These are phyloP conservation scores for Phyllostomus discolor DNA, from an alignment of 2,113 vertebrate genomes.

Conservation along the genomic window DNA sequence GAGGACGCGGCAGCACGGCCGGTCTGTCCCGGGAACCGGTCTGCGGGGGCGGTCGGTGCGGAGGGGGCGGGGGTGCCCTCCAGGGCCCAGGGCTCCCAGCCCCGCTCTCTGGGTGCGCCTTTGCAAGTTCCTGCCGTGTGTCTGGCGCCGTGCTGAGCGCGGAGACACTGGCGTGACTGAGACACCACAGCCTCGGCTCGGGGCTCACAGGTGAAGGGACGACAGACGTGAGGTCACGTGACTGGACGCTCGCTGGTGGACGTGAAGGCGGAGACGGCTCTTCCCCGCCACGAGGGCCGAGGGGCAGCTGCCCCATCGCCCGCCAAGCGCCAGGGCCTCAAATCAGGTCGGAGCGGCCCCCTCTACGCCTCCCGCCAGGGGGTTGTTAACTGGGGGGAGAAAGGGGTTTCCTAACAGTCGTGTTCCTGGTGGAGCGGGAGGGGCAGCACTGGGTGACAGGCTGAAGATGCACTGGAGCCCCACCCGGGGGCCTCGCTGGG, in stretches of 20 bases:
- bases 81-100: neutral
- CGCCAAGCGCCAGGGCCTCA: neutral
- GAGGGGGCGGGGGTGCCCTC: too few relatives aligned
- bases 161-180: rapidly evolving
- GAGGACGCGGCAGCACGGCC: too few relatives aligned
- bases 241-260: too few relatives aligned
- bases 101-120: rapidly evolving
- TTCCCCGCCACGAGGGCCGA: too few relatives aligned
- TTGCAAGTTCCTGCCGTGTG: rapidly evolving
- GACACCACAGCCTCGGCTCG: rapidly evolving
- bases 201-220: too few relatives aligned
- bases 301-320: too few relatives aligned
- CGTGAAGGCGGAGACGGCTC: rapidly evolving
- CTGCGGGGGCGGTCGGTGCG: too few relatives aligned
- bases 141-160: neutral
- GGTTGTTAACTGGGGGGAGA: rapidly evolving
- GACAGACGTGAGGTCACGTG: rapidly evolving
- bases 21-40: neutral
- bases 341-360: neutral
- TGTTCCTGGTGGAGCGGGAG: neutral
- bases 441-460: too few relatives aligned
- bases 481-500: rapidly evolving
- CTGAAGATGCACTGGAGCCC: neutral
- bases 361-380: too few relatives aligned
- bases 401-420: too few relatives aligned